A percentile compares a stretch with the other conserved stretches of the same genome.
These are phyloP conservation scores for Wiebesia pumilae DNA, from an alignment of 1,140 invertebrate genomes.

Conservation along the genomic window DNA sequence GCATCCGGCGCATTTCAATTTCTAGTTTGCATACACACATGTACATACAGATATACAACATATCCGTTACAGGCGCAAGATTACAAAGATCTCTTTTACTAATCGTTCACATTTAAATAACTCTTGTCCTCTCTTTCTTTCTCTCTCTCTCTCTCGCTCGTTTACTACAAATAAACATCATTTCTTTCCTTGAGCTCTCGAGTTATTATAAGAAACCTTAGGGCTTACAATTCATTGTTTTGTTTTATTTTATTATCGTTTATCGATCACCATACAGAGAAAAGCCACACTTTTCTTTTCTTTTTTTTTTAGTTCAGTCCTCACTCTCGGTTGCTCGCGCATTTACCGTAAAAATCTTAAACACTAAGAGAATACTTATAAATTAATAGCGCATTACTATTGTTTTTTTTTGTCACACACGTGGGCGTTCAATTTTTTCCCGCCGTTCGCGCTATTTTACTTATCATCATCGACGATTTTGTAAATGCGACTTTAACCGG, in stretches of 20 bases:
- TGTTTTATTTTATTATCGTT: conserved; percentile 37
- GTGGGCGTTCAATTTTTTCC: conserved; percentile 23
- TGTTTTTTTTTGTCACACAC: conserved; percentile 46
- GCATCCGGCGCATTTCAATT: conserved; percentile 48
- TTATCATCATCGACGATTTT: not conserved
- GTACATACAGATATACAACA: conserved; percentile 17
- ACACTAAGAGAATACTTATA: conserved; percentile 66
- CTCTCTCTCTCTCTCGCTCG: conserved; percentile 28
- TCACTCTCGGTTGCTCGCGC: conserved; percentile 55
- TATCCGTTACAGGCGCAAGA: conserved; percentile 24
- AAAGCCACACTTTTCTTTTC: conserved; percentile 27
- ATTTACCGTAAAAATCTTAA: conserved; percentile 67
- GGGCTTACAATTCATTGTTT: conserved; percentile 36
- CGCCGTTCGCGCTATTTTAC: not conserved
- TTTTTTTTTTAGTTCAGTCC: conserved; percentile 39
- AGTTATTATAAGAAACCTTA: conserved; percentile 46
- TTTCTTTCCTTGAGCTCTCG: conserved; percentile 16
- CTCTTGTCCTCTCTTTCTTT: conserved; percentile 22
- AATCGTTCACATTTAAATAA: conserved; percentile 34
- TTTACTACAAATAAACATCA: conserved; percentile 31
- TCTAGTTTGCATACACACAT: conserved; percentile 22
- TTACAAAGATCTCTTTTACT: conserved; percentile 27
- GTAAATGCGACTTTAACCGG: not conserved
- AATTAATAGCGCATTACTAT: conserved; percentile 59
- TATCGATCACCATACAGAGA: conserved; percentile 40